Conservation (phyloP, 2,797 vertebrate genomes). For the Buphagus erythrorhynchus region DNA sequence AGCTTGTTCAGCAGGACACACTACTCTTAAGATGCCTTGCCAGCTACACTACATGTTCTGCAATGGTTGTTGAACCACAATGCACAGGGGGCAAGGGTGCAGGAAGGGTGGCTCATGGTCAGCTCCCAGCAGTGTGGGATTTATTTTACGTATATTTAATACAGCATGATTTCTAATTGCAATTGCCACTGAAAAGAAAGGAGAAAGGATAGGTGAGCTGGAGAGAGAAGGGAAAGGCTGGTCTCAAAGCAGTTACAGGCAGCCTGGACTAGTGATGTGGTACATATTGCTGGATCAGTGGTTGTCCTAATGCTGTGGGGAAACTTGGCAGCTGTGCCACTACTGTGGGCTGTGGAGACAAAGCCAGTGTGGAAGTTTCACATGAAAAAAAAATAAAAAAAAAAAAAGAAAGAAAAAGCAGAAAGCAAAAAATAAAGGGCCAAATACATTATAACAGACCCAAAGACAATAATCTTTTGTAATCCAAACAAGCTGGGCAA, state of each 20-base stretch:
- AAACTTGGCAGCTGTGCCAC: slow-evolving; percentile 50
- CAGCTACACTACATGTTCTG: not conserved
- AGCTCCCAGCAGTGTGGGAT: not conserved
- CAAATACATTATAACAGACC: slow-evolving; percentile 56
- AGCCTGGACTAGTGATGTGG: not conserved
- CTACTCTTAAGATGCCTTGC: slow-evolving; percentile 17
- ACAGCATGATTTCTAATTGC: not conserved
- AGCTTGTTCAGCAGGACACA: slow-evolving; percentile 1
- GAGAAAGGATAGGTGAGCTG: not conserved
- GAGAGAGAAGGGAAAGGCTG: not conserved
- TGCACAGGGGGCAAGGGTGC: not conserved
- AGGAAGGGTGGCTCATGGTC: not conserved
- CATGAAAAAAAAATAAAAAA: not conserved
- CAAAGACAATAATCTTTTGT: slow-evolving; percentile 72
- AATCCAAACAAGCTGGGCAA: slow-evolving; percentile 61
- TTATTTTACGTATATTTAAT: not conserved
- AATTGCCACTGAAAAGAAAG: not conserved
- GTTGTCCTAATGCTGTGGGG: slow-evolving; percentile 46
- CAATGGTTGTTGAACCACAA: not conserved
- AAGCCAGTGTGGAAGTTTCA: slow-evolving; percentile 54
- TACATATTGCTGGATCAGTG: not conserved
- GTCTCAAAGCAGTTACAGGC: slow-evolving; percentile 21
- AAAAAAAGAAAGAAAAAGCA: not conserved
- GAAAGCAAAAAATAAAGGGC: not conserved
- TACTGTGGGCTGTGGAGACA: slow-evolving; percentile 54